A percentile compares a stretch with the other conserved stretches of the same genome.
Conservation (phyloP, 2,797 vertebrate genomes). For the Lemur catta region DNA sequence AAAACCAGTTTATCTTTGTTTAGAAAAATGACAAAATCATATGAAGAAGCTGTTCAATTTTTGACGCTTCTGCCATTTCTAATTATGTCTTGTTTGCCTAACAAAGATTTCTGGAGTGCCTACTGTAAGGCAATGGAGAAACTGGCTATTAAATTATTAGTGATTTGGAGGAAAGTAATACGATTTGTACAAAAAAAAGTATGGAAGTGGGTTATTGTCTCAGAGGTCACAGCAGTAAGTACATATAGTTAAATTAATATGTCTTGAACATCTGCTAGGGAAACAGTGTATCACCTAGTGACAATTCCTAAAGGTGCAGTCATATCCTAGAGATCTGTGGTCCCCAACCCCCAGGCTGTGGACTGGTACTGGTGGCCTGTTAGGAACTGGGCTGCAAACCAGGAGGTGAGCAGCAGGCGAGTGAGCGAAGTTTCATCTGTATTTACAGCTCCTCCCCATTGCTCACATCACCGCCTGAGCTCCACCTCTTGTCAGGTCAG, state of each 20-base stretch:
- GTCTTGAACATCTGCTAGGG: not conserved
- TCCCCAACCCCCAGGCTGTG: too few species aligned
- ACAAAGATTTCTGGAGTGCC: conserved; percentile 27
- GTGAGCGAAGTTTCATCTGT: too few species aligned
- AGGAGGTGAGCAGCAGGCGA: too few species aligned
- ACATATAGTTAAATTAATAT: not conserved
- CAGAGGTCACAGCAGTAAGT: not conserved
- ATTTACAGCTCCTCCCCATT: too few species aligned
- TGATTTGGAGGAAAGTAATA: not conserved
- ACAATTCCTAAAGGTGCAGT: conserved; percentile 4
- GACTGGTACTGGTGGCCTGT: too few species aligned
- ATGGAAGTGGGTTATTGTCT: not conserved
- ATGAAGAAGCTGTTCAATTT: conserved; percentile 3
- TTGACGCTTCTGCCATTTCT: conserved; percentile 19
- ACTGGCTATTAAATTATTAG: conserved; percentile 9
- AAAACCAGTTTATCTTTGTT: not conserved
- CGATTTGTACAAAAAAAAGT: conserved; percentile 23
- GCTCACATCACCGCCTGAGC: too few species aligned
- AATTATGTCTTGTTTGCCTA: conserved; percentile 24
- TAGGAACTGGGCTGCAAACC: too few species aligned
- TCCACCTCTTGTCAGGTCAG: too few species aligned
- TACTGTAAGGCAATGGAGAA: not conserved
- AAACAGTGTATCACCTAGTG: conserved; percentile 58
- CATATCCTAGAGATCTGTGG: not conserved
- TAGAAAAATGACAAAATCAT: conserved; percentile 37